These are phyloP conservation scores for Karalla daura DNA, from an alignment of 2,797 vertebrate species.

Conservation along the genomic window DNA sequence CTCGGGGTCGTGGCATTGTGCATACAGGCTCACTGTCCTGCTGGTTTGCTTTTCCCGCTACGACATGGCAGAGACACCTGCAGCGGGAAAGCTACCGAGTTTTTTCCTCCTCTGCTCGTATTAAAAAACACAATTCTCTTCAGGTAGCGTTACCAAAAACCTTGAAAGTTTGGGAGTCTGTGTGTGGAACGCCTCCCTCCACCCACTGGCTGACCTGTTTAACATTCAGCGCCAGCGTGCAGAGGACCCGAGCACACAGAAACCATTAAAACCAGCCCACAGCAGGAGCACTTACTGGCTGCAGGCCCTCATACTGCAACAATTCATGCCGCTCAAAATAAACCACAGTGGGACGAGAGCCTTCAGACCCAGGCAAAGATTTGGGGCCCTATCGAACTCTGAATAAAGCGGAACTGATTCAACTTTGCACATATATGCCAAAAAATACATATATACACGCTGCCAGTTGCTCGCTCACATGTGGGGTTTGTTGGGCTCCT, in stretches of 20 bases:
- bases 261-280: not conserved
- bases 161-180: not conserved
- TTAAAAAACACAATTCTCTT: not conserved
- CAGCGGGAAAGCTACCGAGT: not conserved
- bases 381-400: no score
- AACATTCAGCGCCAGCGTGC: conserved; percentile 57
- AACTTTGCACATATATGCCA: no score
- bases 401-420: no score
- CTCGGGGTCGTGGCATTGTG: not conserved
- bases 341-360: not conserved
- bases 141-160: not conserved
- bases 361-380: no score
- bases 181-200: not conserved
- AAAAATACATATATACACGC: no score
- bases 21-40: not conserved
- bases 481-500: no score
- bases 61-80: not conserved
- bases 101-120: not conserved
- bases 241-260: conserved; percentile 32
- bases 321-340: not conserved
- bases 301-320: not conserved
- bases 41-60: not conserved
- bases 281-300: not conserved
- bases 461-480: no score
- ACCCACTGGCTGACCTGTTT: conserved; percentile 38